phyloP scores from a whole-genome alignment of 2,113 vertebrate genomes.

The Motacilla tschutschensis region DNA sequence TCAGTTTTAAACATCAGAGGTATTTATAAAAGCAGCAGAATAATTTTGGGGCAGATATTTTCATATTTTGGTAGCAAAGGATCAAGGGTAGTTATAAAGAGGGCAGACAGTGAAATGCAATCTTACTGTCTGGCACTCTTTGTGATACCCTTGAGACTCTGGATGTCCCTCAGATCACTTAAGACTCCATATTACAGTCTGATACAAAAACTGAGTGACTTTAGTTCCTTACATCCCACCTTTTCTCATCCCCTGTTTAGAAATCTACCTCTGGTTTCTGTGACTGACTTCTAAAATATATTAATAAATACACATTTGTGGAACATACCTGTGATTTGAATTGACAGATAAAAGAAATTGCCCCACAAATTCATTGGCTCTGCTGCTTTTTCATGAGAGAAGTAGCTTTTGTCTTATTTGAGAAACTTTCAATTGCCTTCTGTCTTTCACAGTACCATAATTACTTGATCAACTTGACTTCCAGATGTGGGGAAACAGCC shows the following conservation, averaged over 20 bases:
- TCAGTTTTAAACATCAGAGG: neutral
- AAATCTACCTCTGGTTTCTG: neutral
- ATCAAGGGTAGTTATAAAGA: neutral
- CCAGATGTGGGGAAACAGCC: neutral
- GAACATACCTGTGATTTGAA: neutral
- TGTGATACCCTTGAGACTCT: neutral
- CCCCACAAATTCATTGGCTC: neutral
- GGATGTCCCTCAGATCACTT: neutral
- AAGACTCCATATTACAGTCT: neutral
- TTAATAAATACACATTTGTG: neutral
- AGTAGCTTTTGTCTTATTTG: neutral
- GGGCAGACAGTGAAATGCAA: neutral
- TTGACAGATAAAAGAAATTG: neutral
- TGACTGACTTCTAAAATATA: neutral
- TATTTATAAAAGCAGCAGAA: neutral
- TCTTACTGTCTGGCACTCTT: neutral
- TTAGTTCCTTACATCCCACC: neutral
- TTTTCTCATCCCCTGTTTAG: neutral
- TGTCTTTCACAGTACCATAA: neutral
- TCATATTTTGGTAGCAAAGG: neutral
- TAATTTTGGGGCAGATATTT: neutral
- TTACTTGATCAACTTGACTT: neutral
- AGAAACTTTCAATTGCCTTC: neutral
- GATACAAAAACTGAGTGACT: neutral
- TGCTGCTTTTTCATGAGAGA: neutral